Percentiles rank a stretch among this genome's conserved stretches.
phyloP scores from a whole-genome alignment of 2,797 vertebrate genomes.

The Gymnocypris eckloni region DNA sequence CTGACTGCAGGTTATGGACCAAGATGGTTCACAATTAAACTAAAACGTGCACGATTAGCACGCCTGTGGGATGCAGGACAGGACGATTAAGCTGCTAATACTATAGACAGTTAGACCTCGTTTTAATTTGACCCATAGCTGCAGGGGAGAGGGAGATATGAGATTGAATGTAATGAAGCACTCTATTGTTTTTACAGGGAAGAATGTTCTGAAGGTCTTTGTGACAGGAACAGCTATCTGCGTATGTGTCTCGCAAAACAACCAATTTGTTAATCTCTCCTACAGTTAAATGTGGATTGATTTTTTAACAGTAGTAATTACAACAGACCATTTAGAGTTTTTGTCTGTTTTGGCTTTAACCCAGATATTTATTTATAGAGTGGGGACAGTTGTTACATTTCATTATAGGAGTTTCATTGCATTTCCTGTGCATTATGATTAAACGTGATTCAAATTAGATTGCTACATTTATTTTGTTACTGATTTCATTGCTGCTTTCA shows the following conservation, averaged over 20 bases:
- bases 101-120: constrained; percentile 92
- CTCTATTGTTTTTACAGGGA: constrained; percentile 86
- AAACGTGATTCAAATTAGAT: background rate
- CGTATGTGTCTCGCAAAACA: constrained; percentile 31
- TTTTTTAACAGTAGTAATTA: background rate
- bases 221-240: constrained; percentile 33
- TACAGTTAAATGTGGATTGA: background rate
- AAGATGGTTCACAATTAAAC: constrained; percentile 76
- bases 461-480: background rate
- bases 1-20: constrained; percentile 60
- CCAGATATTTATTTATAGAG: background rate
- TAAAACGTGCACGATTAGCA: constrained; percentile 68
- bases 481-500: background rate
- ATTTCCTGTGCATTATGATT: background rate
- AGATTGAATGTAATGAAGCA: constrained; percentile 82
- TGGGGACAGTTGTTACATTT: background rate
- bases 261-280: background rate
- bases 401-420: background rate
- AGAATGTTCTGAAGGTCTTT: constrained; percentile 80
- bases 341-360: background rate
- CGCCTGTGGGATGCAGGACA: constrained; percentile 81
- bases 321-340: background rate
- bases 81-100: constrained; percentile 98
- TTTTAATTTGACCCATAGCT: constrained; percentile 85
- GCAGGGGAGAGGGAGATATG: constrained; percentile 89